These are phyloP conservation scores for Drosophila neonasuta DNA, from an alignment of 2,888 invertebrate genomes.

Conservation along the genomic window DNA sequence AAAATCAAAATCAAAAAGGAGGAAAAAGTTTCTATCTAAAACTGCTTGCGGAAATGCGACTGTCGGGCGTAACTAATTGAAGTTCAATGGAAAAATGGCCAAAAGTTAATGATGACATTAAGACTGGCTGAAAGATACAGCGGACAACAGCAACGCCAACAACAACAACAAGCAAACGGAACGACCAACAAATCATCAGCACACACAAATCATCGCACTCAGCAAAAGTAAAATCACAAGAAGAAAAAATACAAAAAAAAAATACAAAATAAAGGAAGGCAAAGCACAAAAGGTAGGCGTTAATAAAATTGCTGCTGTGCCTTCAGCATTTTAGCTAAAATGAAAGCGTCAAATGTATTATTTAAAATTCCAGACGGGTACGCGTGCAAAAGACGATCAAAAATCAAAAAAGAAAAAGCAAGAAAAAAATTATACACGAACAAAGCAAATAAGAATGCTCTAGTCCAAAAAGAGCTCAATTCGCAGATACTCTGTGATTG, in stretches of 20 bases:
- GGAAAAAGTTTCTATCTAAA: conserved; percentile 23
- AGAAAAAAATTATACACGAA: neutral
- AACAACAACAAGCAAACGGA: neutral
- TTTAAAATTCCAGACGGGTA: conserved; percentile 64
- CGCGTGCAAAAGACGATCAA: conserved; percentile 32
- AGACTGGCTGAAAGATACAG: conserved; percentile 29
- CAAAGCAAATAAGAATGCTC: conserved; percentile 4
- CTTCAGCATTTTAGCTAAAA: conserved; percentile 61
- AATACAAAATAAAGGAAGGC: conserved; percentile 10
- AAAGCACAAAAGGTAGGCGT: conserved; percentile 39
- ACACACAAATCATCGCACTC: conserved; percentile 27
- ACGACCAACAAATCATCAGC: conserved; percentile 36
- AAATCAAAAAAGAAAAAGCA: conserved; percentile 4
- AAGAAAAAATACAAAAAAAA: neutral
- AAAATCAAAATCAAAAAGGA: conserved; percentile 25
- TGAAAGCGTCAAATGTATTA: conserved; percentile 71
- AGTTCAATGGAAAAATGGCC: conserved; percentile 58
- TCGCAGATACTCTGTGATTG: conserved; percentile 8
- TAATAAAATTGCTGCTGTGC: conserved; percentile 51
- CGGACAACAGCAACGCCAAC: neutral
- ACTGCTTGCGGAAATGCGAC: conserved; percentile 35
- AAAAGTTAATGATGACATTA: conserved; percentile 70
- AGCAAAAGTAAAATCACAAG: conserved; percentile 11
- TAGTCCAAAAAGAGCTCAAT: conserved; percentile 14
- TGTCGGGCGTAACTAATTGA: conserved; percentile 61